Base-by-base conservation (phyloP, 2,888 invertebrate genomes). In the Geophilus truncorum region DNA sequence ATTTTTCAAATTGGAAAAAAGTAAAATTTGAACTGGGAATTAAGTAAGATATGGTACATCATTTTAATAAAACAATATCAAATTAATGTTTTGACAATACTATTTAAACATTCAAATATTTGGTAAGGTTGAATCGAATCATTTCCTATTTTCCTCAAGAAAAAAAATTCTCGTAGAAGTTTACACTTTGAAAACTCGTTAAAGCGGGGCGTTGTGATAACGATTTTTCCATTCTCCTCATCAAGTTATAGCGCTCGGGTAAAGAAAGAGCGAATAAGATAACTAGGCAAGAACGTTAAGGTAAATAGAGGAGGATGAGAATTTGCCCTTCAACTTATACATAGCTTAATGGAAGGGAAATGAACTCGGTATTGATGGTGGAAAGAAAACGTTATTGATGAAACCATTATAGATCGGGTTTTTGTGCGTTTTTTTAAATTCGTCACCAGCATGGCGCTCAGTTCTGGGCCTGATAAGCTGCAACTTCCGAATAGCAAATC, bases 331-430 rank as follows among this genome's bases (percentile, higher is more conserved):
- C 70, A 70, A 70, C 70, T 70, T 10, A 70, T 70, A 70, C n/a
- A 70, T 70, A 23, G 70, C 70, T 70, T 70, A 70, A 70, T 70
- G 70, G 70, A 70, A 70, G 70, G 70, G 70, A 70, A 70, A 70
- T 70, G 70, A 70, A 70, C 70, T 70, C 70, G 28, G 70, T 70
- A 70, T 70, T 70, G 70, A 70, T 70, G 70, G 70, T 70, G 12
- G 28, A n/a, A 25, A 28, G 28, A 28, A 70, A 70, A 70, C 70
- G 70, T 28, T 70, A 70, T 70, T 70, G 70, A 70, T 70, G 70
- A 70, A 70, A 70, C 70, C 70, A 70, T 70, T 70, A 51, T 51
- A 51, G 51, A 51, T 51, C 51, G 51, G 51, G 51, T 15, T 18
- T 51, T 18, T n/a, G 18, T n/a, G 5, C 51, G 18, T 1, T 51